Base-by-base conservation (phyloP, 2,888 invertebrate genomes). In the Nomada fabriciana region DNA sequence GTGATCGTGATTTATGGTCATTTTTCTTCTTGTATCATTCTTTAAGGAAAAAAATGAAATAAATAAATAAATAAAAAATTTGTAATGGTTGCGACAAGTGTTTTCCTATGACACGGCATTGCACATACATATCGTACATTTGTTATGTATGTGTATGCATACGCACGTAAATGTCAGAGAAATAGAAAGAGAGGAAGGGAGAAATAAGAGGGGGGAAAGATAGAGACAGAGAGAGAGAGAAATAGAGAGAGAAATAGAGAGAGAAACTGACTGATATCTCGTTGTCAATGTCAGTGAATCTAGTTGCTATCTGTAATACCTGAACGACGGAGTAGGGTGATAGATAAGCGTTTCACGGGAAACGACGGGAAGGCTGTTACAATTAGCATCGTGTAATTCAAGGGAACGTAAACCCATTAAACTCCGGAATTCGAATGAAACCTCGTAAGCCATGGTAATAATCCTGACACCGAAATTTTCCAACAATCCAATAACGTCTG, bases 291-390 rank as follows among this genome's bases (percentile, higher is more conserved):
- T 75, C 71, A 52, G 57, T 76, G 81, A 86, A 86, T 65, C 76
- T 86, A 83, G 67, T 83, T 80, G 83, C 55, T 57, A 85, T 76
- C 85, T 88, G 82, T 81, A 71, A 36, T 84, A 81, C 67, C 86
- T 81, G 81, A 78, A 72, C 76, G 77, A 83, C 81, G 53, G 57
- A 79, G 69, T 65, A 64, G 77, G 59, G 76, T 78, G 73, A 76
- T 86, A 86, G 83, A 80, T 80, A 85, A 86, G 86, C 89, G 88
- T 83, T 88, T 86, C 78, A 74, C 89, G 89, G 84, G 82, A 84
- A 89, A 89, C 88, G 84, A 76, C 86, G 86, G 83, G 86, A 88
- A 86, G 84, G 90, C 88, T 84, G 80, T 72, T 68, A 60, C 64
- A 76, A 73, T 74, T 79, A 76, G 80, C 47, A 76, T 36, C 7